Conservation (phyloP, 2,797 vertebrate genomes). For the Miichthys miiuy region DNA sequence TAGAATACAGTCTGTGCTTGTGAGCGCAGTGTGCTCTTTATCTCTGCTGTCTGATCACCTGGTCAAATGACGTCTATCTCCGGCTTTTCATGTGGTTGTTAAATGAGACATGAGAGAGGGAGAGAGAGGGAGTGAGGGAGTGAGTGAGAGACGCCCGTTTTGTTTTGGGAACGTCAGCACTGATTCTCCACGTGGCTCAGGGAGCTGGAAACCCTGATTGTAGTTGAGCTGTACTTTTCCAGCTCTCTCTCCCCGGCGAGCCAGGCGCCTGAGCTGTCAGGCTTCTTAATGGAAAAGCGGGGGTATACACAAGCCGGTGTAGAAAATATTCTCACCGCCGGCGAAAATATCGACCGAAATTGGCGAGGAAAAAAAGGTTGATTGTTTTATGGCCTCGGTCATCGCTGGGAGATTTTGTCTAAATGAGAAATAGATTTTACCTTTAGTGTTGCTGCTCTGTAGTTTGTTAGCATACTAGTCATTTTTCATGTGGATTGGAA, state of each 20-base stretch:
- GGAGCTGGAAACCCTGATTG: conserved; percentile 35
- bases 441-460: conserved; percentile 45
- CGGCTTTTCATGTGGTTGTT: conserved; percentile 9
- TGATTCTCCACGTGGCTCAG: conserved; percentile 32
- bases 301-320: neutral
- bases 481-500: conserved; percentile 56
- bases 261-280: conserved; percentile 34
- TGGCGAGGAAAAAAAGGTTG: conserved; percentile 34
- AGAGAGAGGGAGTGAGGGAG: neutral
- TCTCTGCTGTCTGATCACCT: conserved; percentile 17
- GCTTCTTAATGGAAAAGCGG: conserved; percentile 43
- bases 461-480: conserved; percentile 52
- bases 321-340: conserved; percentile 38
- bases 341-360: conserved; percentile 45
- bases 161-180: conserved; percentile 38
- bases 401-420: conserved; percentile 51
- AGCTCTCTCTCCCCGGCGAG: conserved; percentile 18
- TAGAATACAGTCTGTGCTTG: neutral
- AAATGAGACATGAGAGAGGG: conserved; percentile 27
- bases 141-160: neutral
- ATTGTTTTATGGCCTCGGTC: conserved; percentile 51
- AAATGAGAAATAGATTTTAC: conserved; percentile 63
- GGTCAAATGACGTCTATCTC: neutral
- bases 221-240: conserved; percentile 37
- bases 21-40: conserved; percentile 4